Conservation (phyloP, 1,140 invertebrate genomes). For the Bombus ignitus region DNA sequence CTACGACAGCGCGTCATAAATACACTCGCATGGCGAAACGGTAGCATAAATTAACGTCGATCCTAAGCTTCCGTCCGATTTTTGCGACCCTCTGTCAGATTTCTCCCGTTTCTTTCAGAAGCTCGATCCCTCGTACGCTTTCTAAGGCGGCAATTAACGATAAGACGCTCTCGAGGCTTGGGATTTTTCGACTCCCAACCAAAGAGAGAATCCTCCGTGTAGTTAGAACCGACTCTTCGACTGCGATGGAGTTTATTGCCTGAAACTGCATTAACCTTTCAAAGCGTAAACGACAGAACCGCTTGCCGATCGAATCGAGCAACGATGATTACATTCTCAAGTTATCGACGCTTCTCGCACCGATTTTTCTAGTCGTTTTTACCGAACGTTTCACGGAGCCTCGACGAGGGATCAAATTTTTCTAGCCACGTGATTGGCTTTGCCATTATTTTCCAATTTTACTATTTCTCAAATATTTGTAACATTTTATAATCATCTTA, state of each 20-base stretch:
- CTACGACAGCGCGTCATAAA: neutral
- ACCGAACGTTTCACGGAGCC: too few species aligned
- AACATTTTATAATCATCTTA: too few species aligned
- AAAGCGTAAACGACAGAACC: slow-evolving; percentile 6
- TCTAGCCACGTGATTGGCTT: too few species aligned
- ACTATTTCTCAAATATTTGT: too few species aligned
- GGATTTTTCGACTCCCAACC: slow-evolving; percentile 20
- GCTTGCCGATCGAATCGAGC: neutral
- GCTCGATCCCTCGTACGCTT: slow-evolving; percentile 3
- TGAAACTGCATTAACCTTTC: slow-evolving; percentile 41
- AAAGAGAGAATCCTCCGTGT: neutral
- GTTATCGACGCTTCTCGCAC: neutral
- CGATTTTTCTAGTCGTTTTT: neutral
- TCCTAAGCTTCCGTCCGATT: neutral
- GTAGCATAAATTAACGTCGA: slow-evolving; percentile 45
- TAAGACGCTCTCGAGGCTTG: slow-evolving; percentile 16
- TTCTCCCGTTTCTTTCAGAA: slow-evolving; percentile 18
- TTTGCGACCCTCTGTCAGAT: slow-evolving; percentile 3
- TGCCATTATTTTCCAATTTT: too few species aligned
- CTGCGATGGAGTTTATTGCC: slow-evolving; percentile 25
- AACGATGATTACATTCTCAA: neutral
- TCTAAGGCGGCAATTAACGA: slow-evolving; percentile 50
- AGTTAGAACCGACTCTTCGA: too few species aligned
- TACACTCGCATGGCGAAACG: neutral
- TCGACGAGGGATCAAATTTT: too few species aligned